phyloP scores from a whole-genome alignment of 2,113 vertebrate genomes.

The Notechis scutatus region DNA sequence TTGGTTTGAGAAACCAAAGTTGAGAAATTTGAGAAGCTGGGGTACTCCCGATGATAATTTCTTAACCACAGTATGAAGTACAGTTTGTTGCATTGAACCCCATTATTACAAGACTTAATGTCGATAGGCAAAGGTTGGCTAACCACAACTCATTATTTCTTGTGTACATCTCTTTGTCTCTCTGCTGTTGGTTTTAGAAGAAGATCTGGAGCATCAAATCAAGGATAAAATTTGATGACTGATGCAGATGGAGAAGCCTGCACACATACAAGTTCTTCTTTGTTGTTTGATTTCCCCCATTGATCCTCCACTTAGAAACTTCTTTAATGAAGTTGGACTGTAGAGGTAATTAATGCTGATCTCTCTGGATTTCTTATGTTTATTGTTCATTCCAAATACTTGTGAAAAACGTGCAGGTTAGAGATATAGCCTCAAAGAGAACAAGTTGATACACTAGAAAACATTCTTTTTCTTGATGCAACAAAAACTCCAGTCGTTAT shows the following conservation, averaged over 20 bases:
- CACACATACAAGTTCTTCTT: constrained; percentile 10
- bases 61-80: background rate
- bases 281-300: constrained; percentile 36
- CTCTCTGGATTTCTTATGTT: constrained; percentile 33
- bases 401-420: constrained; percentile 39
- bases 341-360: constrained; percentile 20
- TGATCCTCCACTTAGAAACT: constrained; percentile 21
- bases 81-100: background rate
- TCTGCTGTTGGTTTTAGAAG: constrained; percentile 28
- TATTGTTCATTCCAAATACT: background rate
- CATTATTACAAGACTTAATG: background rate
- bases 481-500: background rate
- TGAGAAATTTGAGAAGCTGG: background rate
- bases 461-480: background rate
- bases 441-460: background rate
- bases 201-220: constrained; percentile 39
- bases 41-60: background rate
- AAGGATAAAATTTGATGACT: constrained; percentile 20
- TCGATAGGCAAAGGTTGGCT: background rate
- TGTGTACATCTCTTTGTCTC: background rate
- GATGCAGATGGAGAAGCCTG: constrained; percentile 25
- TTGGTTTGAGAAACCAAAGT: background rate
- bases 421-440: background rate
- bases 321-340: constrained; percentile 42
- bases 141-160: background rate